Conservation (phyloP, 2,113 vertebrate genomes). For the Otocyon megalotis region DNA sequence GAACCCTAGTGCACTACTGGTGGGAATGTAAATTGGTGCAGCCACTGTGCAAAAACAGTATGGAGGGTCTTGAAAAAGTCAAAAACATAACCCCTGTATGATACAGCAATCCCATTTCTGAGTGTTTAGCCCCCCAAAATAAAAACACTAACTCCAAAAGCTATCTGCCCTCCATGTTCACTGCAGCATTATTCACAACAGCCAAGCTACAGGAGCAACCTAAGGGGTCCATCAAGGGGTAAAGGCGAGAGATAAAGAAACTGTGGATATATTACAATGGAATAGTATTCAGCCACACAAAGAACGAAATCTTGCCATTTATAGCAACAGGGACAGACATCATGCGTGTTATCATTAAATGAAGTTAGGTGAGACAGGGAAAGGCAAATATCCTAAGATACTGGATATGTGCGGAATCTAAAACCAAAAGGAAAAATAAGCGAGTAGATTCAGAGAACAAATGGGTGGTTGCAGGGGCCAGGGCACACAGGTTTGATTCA, state of each 20-base stretch:
- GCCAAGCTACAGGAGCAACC: background rate
- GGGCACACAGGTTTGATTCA: background rate
- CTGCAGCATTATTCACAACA: background rate
- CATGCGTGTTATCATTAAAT: background rate
- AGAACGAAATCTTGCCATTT: background rate
- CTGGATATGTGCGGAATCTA: background rate
- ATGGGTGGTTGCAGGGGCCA: background rate
- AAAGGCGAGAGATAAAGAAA: background rate
- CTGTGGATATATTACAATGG: background rate
- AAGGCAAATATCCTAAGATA: background rate
- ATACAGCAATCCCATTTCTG: background rate
- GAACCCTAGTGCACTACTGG: background rate
- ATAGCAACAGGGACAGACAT: background rate
- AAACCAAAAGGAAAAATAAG: background rate
- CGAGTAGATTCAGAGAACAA: background rate
- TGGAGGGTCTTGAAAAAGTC: background rate
- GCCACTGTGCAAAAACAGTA: background rate
- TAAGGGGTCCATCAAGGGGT: background rate
- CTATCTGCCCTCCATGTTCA: background rate
- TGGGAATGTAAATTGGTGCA: background rate
- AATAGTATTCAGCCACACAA: background rate
- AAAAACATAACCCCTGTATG: background rate
- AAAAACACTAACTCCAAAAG: background rate
- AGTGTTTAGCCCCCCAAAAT: background rate
- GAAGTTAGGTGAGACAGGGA: background rate